Conservation (phyloP, 2,113 vertebrate genomes). For the Gavia stellata region DNA sequence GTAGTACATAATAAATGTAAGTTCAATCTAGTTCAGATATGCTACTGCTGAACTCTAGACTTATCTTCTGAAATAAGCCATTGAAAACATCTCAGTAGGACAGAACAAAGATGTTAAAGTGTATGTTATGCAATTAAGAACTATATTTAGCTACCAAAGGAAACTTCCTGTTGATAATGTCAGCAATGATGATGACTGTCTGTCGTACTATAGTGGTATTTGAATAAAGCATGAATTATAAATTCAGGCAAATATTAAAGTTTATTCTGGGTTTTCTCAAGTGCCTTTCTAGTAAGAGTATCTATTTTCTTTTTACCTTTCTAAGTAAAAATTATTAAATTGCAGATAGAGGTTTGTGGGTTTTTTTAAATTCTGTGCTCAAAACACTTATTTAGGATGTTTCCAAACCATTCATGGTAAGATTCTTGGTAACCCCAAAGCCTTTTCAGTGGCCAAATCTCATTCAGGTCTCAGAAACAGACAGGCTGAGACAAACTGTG, state of each 20-base stretch:
- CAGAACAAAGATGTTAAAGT: slow-evolving; percentile 8
- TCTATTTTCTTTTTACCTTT: background rate
- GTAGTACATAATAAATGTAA: background rate
- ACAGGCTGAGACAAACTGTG: background rate
- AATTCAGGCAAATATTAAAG: background rate
- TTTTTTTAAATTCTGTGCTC: background rate
- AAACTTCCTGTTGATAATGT: background rate
- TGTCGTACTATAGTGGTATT: background rate
- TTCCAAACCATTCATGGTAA: background rate
- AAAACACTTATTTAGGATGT: background rate
- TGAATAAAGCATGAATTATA: background rate
- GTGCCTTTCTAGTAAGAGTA: background rate
- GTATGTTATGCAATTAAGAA: slow-evolving; percentile 38
- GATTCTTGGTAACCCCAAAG: background rate
- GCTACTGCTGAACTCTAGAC: slow-evolving; percentile 12
- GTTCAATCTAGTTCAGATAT: slow-evolving; percentile 6
- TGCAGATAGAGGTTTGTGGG: background rate
- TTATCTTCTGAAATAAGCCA: slow-evolving; percentile 19
- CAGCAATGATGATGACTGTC: background rate
- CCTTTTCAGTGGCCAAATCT: background rate
- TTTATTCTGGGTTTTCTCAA: background rate
- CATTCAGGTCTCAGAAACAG: background rate
- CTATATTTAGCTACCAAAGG: background rate
- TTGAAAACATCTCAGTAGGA: slow-evolving; percentile 28
- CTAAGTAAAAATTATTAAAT: background rate